Evolutionary conservation across 1,140 invertebrate genomes (phyloP).

Genomic region (Bathynomus jamesi): DNA sequence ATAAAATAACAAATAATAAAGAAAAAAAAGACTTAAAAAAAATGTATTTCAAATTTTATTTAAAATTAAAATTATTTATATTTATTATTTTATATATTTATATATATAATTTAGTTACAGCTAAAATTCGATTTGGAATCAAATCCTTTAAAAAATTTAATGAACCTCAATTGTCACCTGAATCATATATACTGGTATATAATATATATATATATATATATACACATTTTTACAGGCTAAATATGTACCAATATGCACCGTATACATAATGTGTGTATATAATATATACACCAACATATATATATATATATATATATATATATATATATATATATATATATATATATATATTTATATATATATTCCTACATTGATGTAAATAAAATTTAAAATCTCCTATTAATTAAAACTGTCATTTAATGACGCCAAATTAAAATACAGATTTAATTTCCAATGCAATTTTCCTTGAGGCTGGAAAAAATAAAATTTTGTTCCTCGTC

Average conservation of each 20-base stretch:
- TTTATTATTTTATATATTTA: constrained; percentile 1
- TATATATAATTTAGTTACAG: not conserved
- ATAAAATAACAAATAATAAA: too few species aligned
- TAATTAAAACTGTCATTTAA: too few species aligned
- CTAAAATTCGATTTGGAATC: not conserved
- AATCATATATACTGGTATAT: not conserved
- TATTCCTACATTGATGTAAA: too few species aligned
- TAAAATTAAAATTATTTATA: too few species aligned
- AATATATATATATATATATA: constrained; percentile 9
- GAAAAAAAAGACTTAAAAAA: too few species aligned
- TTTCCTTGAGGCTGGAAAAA: too few species aligned
- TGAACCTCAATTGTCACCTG: not conserved
- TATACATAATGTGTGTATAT: not conserved
- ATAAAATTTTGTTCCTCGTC: too few species aligned
- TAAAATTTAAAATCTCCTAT: too few species aligned
- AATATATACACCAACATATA: constrained; percentile 2
- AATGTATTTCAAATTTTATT: too few species aligned
- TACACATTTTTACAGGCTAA: not conserved
- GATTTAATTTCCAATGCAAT: too few species aligned
- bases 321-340: constrained; percentile 9
- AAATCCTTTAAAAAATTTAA: not conserved
- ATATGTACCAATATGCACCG: not conserved
- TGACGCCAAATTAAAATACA: too few species aligned
- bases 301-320: constrained; percentile 8
- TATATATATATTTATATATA: constrained; percentile 3